Evolutionary conservation across 1,140 invertebrate species (phyloP).

Genomic region (Helicoverpa armigera): DNA sequence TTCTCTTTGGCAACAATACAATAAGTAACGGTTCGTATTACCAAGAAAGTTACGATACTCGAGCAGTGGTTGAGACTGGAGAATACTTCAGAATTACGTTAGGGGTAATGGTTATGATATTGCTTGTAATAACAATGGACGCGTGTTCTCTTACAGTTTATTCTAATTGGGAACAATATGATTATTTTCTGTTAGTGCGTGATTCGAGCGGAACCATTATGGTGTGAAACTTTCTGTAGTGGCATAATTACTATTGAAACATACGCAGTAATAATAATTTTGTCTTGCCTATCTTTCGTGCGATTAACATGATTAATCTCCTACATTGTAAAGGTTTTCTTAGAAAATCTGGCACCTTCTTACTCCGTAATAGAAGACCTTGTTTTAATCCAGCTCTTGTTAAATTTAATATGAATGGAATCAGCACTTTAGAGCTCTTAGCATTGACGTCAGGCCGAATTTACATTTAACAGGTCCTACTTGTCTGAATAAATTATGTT

Average conservation of each 20-base stretch:
- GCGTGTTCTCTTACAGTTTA: slow-evolving; percentile 9
- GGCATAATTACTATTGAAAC: neutral
- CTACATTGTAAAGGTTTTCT: too few species aligned
- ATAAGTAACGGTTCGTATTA: slow-evolving; percentile 7
- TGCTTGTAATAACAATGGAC: slow-evolving; percentile 25
- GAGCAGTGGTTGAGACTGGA: slow-evolving; percentile 18
- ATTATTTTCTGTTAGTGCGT: slow-evolving; percentile 9
- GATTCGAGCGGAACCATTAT: neutral
- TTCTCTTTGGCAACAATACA: slow-evolving; percentile 33
- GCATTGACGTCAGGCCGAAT: slow-evolving; percentile 23
- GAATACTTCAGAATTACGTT: slow-evolving; percentile 2
- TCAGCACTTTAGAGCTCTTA: slow-evolving; percentile 38
- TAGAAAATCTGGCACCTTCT: neutral
- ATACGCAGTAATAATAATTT: too few species aligned
- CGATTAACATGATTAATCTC: too few species aligned
- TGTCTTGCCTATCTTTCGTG: too few species aligned
- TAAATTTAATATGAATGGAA: slow-evolving; percentile 32
- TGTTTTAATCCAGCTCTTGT: slow-evolving; percentile 1
- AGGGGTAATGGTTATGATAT: slow-evolving; percentile 5
- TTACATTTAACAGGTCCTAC: slow-evolving; percentile 35
- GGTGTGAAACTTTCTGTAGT: neutral
- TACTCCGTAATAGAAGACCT: slow-evolving; percentile 1
- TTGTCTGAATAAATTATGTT: slow-evolving; percentile 24
- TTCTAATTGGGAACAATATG: slow-evolving; percentile 6
- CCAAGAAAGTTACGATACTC: slow-evolving; percentile 35